Conservation (phyloP, 1,140 invertebrate genomes). For the Drosophila rhopaloa region DNA sequence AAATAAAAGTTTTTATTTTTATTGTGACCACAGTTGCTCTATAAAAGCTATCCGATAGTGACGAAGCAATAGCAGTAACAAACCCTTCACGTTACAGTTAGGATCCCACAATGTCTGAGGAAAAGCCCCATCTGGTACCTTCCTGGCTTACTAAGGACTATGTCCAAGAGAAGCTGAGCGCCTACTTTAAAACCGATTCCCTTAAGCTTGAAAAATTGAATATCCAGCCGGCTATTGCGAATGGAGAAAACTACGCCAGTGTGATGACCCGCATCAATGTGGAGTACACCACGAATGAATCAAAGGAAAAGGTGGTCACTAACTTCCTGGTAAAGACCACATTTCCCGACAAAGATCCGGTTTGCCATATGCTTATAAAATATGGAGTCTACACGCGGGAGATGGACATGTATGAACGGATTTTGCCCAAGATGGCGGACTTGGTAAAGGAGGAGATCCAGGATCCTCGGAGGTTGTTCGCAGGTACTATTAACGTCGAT, state of each 20-base stretch:
- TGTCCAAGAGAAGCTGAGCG: slow-evolving; percentile 51
- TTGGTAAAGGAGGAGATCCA: slow-evolving; percentile 39
- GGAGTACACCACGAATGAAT: slow-evolving; percentile 20
- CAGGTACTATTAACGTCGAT: slow-evolving; percentile 65
- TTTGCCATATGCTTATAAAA: slow-evolving; percentile 31
- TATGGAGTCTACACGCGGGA: slow-evolving; percentile 64
- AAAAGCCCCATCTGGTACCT: slow-evolving; percentile 11
- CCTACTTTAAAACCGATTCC: slow-evolving; percentile 46
- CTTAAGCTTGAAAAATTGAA: slow-evolving; percentile 84
- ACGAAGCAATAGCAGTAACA: slow-evolving; percentile 1
- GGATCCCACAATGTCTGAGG: slow-evolving; percentile 2
- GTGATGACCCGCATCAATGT: slow-evolving; percentile 64
- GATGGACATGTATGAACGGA: slow-evolving; percentile 68
- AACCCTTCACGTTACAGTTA: not conserved
- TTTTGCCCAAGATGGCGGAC: slow-evolving; percentile 58
- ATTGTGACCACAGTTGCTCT: not conserved
- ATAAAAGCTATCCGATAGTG: slow-evolving; percentile 9
- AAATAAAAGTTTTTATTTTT: not conserved
- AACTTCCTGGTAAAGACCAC: slow-evolving; percentile 66
- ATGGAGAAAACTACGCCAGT: slow-evolving; percentile 72
- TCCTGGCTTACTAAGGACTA: slow-evolving; percentile 63
- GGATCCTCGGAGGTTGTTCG: slow-evolving; percentile 63
- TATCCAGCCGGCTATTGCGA: slow-evolving; percentile 56
- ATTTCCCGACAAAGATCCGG: slow-evolving; percentile 49
- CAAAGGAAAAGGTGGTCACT: slow-evolving; percentile 1